phyloP scores from a whole-genome alignment of 2,113 vertebrate species.

The Mormyrus iriodes region DNA sequence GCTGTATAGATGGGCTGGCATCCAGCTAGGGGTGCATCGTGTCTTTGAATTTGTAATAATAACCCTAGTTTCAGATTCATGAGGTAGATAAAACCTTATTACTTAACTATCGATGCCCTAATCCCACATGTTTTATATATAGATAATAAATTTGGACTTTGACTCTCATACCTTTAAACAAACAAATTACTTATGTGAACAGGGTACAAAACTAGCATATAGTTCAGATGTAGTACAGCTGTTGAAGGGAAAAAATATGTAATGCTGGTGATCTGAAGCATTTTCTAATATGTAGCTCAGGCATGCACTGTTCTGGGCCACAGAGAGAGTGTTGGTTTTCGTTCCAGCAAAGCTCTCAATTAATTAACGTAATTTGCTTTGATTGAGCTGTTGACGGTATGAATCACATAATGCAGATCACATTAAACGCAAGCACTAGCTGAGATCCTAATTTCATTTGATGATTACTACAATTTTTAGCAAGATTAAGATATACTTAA shows the following conservation, averaged over 20 bases:
- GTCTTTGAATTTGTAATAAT: background rate
- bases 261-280: background rate
- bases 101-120: background rate
- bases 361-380: conserved; percentile 9
- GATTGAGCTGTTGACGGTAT: background rate
- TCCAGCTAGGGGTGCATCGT: background rate
- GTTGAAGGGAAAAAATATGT: background rate
- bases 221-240: background rate
- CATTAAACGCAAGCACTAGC: background rate
- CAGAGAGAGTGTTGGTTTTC: background rate
- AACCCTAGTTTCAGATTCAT: background rate
- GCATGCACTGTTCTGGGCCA: background rate
- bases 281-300: background rate
- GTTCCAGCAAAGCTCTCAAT: conserved; percentile 1
- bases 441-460: background rate
- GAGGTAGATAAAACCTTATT: too few species aligned
- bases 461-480: background rate
- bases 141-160: background rate
- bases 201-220: background rate
- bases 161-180: background rate
- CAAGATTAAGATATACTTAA: background rate
- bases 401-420: background rate
- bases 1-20: background rate
- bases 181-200: background rate
- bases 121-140: background rate